Evolutionary conservation across 2,888 invertebrate genomes (phyloP).

Genomic region (Hydrotaea diabolus): DNA sequence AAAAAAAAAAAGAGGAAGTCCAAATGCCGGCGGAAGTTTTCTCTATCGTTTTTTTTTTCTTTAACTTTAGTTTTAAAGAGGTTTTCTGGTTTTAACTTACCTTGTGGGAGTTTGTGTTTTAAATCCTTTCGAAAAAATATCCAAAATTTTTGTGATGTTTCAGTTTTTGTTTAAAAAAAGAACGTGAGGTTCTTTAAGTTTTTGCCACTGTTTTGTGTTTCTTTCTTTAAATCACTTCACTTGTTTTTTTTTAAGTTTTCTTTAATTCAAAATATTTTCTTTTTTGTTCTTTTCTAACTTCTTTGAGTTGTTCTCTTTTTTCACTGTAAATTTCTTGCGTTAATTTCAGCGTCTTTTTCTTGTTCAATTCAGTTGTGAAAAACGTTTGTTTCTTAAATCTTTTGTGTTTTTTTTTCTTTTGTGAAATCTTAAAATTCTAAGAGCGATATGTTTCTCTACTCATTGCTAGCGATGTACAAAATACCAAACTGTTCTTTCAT

Average conservation of each 20-base stretch:
- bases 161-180: constrained; percentile 37
- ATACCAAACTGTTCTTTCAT: constrained; percentile 35
- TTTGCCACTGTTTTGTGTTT: background rate
- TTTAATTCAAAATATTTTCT: no score
- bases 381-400: background rate
- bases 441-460: constrained; percentile 45
- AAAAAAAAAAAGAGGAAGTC: background rate
- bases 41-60: no score
- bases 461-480: constrained; percentile 58
- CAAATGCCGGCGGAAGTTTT: constrained; percentile 51
- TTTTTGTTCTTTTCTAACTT: background rate
- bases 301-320: background rate
- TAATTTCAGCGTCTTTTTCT: background rate
- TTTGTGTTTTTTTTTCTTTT: constrained; percentile 10
- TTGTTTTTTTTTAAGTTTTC: background rate
- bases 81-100: constrained; percentile 44
- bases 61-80: background rate
- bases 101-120: constrained; percentile 30
- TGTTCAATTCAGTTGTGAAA: background rate
- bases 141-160: constrained; percentile 63
- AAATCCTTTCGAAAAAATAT: constrained; percentile 58
- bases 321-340: background rate
- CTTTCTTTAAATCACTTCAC: constrained; percentile 18
- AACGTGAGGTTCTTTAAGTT: background rate
- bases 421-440: constrained; percentile 36